Evolutionary conservation across 2,888 invertebrate species (phyloP), one percentile per base, ranked within the genome.

Genomic region (Pecten maximus): DNA sequence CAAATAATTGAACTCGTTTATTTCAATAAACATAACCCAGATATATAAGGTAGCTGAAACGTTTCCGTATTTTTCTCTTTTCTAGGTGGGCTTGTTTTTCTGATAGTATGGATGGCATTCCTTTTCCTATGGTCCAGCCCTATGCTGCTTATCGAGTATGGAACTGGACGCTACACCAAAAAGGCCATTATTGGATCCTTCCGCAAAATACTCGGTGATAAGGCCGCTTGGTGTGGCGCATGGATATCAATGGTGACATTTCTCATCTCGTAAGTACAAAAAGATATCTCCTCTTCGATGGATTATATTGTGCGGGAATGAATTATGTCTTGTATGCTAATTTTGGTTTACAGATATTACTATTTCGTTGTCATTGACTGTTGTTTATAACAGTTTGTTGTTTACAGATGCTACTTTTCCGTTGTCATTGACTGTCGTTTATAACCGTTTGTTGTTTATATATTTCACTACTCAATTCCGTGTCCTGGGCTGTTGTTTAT

Each of bases 41-140:
- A n/a, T n/a, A n/a, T n/a, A n/a, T n/a, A n/a, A 74, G 6, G n/a
- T 40, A 44, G 12, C 54, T 54, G 19, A 54, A 19, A 23, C 23
- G 16, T 8, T 19, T 54, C 54, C 54, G 12, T 19, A n/a, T 54
- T 54, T 19, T 12, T 74, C 12, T 87, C 28, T 23, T 15, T 89
- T 90, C 28, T 93, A 96, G 96, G 96, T 40, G 95, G 95, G 0
- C 93, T 96, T 35, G 95, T 95, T 23, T 96, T 96, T 91, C 92
- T 96, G 16, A 87, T 96, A 19, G 94, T 95, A 2, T 96, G 96
- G 96, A 40, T 95, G 10, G 2, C 95, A 28, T 96, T 96, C 92
- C 93, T 96, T 48, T 91, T 96, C 28, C 90, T 96, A 6, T 96
- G 96, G 96, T 96, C 96, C 2, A 94, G 94, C 39, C 96, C 96